Conservation (phyloP, 2,113 vertebrate genomes). For the Trichechus manatus region DNA sequence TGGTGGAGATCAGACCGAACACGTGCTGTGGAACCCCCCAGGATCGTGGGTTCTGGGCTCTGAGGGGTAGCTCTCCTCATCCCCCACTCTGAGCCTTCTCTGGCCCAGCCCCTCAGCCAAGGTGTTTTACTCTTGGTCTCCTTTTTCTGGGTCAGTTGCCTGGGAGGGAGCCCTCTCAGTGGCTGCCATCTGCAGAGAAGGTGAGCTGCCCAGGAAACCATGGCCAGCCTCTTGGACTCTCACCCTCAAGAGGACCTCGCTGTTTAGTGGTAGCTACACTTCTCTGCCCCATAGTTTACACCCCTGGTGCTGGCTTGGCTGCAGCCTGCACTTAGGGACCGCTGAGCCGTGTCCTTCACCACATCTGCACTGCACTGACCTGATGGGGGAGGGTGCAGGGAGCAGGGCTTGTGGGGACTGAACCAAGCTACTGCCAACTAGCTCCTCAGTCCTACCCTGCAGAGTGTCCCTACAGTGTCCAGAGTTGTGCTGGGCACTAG, state of each 20-base stretch:
- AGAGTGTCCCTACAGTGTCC: not conserved
- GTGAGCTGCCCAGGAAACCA: not conserved
- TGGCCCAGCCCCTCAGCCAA: not conserved
- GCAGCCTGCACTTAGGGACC: not conserved
- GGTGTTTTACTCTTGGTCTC: not conserved
- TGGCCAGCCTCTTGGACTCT: not conserved
- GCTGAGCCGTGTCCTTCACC: not conserved
- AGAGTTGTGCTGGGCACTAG: not conserved
- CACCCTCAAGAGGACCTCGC: not conserved
- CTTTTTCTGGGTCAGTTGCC: not conserved
- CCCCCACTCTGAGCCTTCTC: not conserved
- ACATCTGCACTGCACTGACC: not conserved
- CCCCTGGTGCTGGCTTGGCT: not conserved
- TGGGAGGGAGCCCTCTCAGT: not conserved
- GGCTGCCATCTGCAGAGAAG: not conserved
- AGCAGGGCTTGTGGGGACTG: not conserved
- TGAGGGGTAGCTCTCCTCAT: rapidly evolving
- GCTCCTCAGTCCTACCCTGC: not conserved
- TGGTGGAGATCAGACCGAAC: not conserved
- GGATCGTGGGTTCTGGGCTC: not conserved
- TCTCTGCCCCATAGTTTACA: not conserved
- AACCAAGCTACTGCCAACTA: not conserved
- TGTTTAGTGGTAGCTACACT: not conserved
- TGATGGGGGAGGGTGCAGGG: not conserved
- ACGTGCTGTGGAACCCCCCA: not conserved